A percentile compares a stretch with the other conserved stretches of the same genome.
Conservation (phyloP, 1,140 invertebrate genomes). For the Trichonephila clavipes region DNA sequence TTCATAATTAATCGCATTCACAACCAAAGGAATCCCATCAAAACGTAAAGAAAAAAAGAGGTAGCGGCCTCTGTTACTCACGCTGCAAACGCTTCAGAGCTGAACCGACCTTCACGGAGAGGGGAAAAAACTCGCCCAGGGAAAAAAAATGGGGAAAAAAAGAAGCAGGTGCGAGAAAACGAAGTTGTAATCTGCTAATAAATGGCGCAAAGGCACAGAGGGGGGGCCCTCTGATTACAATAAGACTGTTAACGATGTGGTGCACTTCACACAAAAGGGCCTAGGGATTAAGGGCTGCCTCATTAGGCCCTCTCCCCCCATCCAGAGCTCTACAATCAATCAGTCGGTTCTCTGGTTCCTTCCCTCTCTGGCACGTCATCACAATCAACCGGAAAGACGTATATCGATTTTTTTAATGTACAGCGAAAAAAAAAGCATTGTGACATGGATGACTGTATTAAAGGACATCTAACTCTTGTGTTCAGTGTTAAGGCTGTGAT, state of each 20-base stretch:
- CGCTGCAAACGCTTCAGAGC: not conserved
- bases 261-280: conserved; percentile 72
- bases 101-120: not conserved
- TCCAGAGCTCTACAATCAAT: conserved; percentile 65
- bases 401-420: conserved; percentile 56
- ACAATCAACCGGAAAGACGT: conserved; percentile 50
- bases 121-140: not conserved
- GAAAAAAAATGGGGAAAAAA: conserved; percentile 11
- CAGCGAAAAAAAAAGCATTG: not conserved
- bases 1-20: not conserved
- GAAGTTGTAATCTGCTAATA: conserved; percentile 72
- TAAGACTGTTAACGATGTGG: conserved; percentile 74
- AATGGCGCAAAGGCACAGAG: conserved; percentile 61
- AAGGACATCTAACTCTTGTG: not conserved
- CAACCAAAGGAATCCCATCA: not conserved
- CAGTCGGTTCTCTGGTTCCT: not conserved
- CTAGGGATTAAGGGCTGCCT: conserved; percentile 62
- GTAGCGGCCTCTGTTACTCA: not conserved
- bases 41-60: not conserved
- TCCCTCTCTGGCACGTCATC: conserved; percentile 33
- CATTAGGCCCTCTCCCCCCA: conserved; percentile 48
- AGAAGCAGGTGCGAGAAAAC: conserved; percentile 71
- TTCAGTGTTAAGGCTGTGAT: not conserved
- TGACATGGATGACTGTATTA: conserved; percentile 48
- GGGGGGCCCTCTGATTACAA: conserved; percentile 65